Conservation (phyloP, 1,140 invertebrate species). For the Eupeodes corollae region DNA sequence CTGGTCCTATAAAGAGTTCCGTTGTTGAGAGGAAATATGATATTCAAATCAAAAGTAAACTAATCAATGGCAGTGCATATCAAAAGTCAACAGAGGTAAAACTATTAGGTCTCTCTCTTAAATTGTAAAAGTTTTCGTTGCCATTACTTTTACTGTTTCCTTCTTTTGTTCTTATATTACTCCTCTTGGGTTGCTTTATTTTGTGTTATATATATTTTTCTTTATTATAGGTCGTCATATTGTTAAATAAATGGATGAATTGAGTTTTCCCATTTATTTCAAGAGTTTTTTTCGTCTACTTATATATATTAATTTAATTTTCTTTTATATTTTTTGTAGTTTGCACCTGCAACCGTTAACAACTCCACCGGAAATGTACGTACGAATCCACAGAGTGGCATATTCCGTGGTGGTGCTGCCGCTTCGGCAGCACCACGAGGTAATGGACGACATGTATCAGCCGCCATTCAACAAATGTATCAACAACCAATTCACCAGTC, state of each 20-base stretch:
- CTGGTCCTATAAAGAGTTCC: slow-evolving; percentile 6
- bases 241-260: no score
- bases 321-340: slow-evolving; percentile 21
- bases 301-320: slow-evolving; percentile 16
- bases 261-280: no score
- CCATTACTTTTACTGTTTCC: slow-evolving; percentile 16
- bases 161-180: slow-evolving; percentile 9
- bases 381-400: background rate
- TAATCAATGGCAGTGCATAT: background rate
- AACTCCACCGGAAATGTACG: slow-evolving; percentile 18
- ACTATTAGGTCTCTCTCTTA: slow-evolving; percentile 6
- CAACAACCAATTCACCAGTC: slow-evolving; percentile 7
- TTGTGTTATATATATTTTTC: no score
- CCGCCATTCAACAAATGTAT: background rate
- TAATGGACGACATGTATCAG: background rate
- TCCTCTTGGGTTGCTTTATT: no score
- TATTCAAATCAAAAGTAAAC: no score
- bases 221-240: no score
- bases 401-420: slow-evolving; percentile 2
- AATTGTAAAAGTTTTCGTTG: slow-evolving; percentile 2
- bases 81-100: slow-evolving; percentile 8
- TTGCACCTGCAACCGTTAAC: slow-evolving; percentile 19
- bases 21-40: background rate
- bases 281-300: no score
- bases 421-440: background rate